phyloP scores from a whole-genome alignment of 2,888 invertebrate genomes.

The Drosophila setosimentum region DNA sequence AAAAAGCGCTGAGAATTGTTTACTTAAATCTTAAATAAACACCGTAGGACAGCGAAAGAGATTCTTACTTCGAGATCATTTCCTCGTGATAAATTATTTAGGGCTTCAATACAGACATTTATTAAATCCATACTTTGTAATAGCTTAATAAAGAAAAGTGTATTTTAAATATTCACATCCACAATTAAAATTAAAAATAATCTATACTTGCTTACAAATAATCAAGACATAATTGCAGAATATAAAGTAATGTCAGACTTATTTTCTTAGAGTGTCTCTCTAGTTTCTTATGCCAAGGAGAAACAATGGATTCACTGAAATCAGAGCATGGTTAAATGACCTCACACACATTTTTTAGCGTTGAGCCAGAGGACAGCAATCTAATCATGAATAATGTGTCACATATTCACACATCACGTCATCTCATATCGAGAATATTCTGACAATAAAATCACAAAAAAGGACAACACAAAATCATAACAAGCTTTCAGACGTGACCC shows the following conservation, averaged over 20 bases:
- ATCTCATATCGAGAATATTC: slow-evolving; percentile 5
- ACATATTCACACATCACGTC: slow-evolving; percentile 69
- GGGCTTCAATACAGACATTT: not conserved
- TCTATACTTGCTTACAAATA: not conserved
- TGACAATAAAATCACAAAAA: slow-evolving; percentile 56
- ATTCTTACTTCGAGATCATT: not conserved
- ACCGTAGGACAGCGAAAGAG: not conserved
- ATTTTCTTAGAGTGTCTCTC: not conserved
- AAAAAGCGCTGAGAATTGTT: not conserved
- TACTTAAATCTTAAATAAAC: not conserved
- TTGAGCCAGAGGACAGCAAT: slow-evolving; percentile 40
- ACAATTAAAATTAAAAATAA: not conserved
- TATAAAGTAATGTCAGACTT: not conserved
- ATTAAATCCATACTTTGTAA: not conserved
- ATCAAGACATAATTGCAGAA: not conserved
- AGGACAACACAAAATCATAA: slow-evolving; percentile 64
- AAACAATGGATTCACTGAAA: not conserved
- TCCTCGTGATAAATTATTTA: not conserved
- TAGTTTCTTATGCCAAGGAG: not conserved
- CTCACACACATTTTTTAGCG: slow-evolving; percentile 31
- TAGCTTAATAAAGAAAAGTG: not conserved
- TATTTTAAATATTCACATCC: not conserved
- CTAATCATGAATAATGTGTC: slow-evolving; percentile 77
- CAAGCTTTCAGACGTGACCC: slow-evolving; percentile 63
- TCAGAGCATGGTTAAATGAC: slow-evolving; percentile 9